Evolutionary conservation across 2,797 vertebrate genomes (phyloP), one percentile per base, ranked within the genome.

Genomic region (Amphiprion clarkii): DNA sequence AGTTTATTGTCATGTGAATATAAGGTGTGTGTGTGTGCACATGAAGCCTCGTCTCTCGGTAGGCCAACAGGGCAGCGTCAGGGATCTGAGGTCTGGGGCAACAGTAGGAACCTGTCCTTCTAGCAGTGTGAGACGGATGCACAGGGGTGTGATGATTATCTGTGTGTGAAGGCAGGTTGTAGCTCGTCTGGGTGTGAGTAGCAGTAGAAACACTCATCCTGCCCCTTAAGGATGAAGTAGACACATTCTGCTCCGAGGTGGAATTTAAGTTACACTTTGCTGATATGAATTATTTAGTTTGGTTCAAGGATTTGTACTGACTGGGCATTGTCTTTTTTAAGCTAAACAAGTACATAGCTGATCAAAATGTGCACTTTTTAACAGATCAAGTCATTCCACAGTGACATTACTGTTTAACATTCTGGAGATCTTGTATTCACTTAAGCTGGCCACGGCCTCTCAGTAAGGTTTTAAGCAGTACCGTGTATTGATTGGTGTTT

Each of bases 41-140:
- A 46, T 19, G 12, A 31, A 48, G 3, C 64, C 42, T 39, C 14
- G 31, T 62, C 7, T 56, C 11, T 49, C 11, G 67, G 12, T 53
- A 52, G n/a, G 29, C n/a, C 39, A 53, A 40, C 14, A 54, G 58
- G 62, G 42, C 75, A 3, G 21, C 25, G 49, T 81, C 36, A 65
- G 72, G 51, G 74, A 54, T 83, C 54, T 59, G 13, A 74, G 31
- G 49, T 53, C 71, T 63, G 39, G 64, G 29, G 33, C 60, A 31
- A 68, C 19, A 57, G 81, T 79, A 66, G 29, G 71, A 84, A 84
- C 71, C 62, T 79, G 74, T 84, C 66, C 52, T 55, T 82, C 59
- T 19, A 64, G 44, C 21, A 44, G 58, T 11, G 42, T 48, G 21
- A 76, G 68, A 61, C 57, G 49, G 76, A 17, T 6, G 31, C 12